Evolutionary conservation across 1,140 invertebrate genomes (phyloP), one percentile per base, ranked within the genome.

Genomic region (Drosophila pallidifrons): DNA sequence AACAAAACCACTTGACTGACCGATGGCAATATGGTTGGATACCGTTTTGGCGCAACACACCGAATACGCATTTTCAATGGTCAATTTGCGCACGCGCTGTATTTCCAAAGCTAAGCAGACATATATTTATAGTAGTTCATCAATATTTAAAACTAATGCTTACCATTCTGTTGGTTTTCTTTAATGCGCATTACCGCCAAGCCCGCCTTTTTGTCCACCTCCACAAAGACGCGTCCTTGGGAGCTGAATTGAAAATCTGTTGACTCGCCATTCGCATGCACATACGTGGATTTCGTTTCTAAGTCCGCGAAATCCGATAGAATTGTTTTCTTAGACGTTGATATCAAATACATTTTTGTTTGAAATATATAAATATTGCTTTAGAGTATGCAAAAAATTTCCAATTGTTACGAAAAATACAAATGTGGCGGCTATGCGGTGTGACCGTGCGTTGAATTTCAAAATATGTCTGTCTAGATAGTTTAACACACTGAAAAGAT

Each of bases 221-320:
- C 87, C 7, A 92, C 75, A 28, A 92, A 91, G 35, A 91, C 75
- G 41, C 79, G 73, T 4, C 73, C 74, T 25, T 80, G 71, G n/a
- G 76, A 75, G 60, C 89, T 91, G 32, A 92, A 91, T 47, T 92
- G 89, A 64, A 92, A 92, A 28, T 92, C 91, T 7, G 77, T 79
- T 5, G 75, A 43, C 25, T 91, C 91, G 1, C 76, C 88, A 54
- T 82, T 80, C 4, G 78, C 47, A 58, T 92, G 89, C 6, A 66
- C 57, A 73, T 82, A 92, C 28, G 65, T 76, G 0, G 82, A 92
- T 52, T 83, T 91, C 1, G 83, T 89, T 60, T 91, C 87, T n/a
- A 92, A 67, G 57, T 91, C 81, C 2, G 73, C 81, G 47, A 92
- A 92, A 70, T 91, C 89, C 1, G 91, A 92, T 2, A 92, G 59